Evolutionary conservation across 2,797 vertebrate genomes (phyloP).

Genomic region (Melanotaenia boesemani): DNA sequence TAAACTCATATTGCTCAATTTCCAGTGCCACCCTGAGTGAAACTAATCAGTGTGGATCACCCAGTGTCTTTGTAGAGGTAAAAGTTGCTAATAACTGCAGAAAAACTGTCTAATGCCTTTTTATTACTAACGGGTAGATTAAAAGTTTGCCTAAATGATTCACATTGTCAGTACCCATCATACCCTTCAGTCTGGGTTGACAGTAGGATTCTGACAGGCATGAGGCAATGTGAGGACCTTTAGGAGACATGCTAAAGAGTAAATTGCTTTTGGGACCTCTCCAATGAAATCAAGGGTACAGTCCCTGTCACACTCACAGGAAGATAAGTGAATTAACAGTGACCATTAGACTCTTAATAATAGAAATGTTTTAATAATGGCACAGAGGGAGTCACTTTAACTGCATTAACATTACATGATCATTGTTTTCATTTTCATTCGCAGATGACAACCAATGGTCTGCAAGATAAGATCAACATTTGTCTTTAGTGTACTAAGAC

Average conservation of each 20-base stretch:
- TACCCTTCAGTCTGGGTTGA: slow-evolving; percentile 28
- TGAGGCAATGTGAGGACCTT: slow-evolving; percentile 41
- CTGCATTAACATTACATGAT: slow-evolving; percentile 80
- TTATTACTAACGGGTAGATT: not conserved
- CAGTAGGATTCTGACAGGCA: slow-evolving; percentile 53
- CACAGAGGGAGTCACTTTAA: slow-evolving; percentile 76
- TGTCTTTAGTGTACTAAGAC: not conserved
- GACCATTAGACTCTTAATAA: slow-evolving; percentile 82
- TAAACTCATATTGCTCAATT: slow-evolving; percentile 2
- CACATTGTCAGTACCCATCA: slow-evolving; percentile 61
- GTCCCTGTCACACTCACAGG: slow-evolving; percentile 64
- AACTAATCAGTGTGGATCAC: slow-evolving; percentile 3
- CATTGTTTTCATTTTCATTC: slow-evolving; percentile 62
- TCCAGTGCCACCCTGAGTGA: slow-evolving; percentile 19
- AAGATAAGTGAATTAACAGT: slow-evolving; percentile 69
- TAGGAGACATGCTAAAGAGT: slow-evolving; percentile 46
- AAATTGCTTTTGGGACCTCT: slow-evolving; percentile 75
- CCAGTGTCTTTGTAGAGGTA: not conserved
- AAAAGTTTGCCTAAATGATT: slow-evolving; percentile 51
- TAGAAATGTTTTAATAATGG: slow-evolving; percentile 79
- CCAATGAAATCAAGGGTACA: slow-evolving; percentile 38
- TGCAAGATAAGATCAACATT: slow-evolving; percentile 8
- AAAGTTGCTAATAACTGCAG: not conserved
- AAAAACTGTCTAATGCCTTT: not conserved
- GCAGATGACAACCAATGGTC: slow-evolving; percentile 15